Evolutionary conservation across 2,797 vertebrate genomes (phyloP).

Genomic region (Setipinna tenuifilis): DNA sequence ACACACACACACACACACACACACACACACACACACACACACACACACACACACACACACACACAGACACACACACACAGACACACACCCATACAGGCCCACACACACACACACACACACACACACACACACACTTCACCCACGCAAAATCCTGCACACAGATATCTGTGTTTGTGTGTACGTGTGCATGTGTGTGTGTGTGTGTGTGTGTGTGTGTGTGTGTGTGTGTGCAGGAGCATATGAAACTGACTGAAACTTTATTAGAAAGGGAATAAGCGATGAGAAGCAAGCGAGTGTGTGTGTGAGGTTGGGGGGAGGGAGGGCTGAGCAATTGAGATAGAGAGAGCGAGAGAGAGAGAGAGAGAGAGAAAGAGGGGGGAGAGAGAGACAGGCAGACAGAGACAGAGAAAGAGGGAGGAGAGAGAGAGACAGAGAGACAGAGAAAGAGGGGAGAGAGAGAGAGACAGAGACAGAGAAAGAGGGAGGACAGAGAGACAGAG

Average conservation of each 20-base stretch:
- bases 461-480: too few relatives aligned
- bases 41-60: conserved; percentile 4
- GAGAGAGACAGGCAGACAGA: too few relatives aligned
- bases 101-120: neutral
- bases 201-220: neutral
- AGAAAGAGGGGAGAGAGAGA: too few relatives aligned
- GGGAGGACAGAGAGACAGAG: too few relatives aligned
- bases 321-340: too few relatives aligned
- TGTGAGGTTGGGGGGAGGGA: too few relatives aligned
- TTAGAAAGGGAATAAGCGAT: conserved; percentile 14
- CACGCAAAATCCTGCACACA: neutral
- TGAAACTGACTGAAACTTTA: neutral
- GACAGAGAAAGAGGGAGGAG: too few relatives aligned
- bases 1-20: neutral
- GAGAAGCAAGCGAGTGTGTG: neutral
- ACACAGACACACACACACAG: neutral
- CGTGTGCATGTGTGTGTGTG: neutral
- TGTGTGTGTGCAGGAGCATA: neutral
- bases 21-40: neutral
- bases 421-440: too few relatives aligned
- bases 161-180: neutral
- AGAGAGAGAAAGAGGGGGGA: too few relatives aligned
- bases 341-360: too few relatives aligned
- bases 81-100: neutral
- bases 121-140: neutral